Percentiles rank a stretch among this genome's conserved stretches.
Conservation (phyloP, 2,113 vertebrate genomes). For the Sinocyclocheilus grahami region DNA sequence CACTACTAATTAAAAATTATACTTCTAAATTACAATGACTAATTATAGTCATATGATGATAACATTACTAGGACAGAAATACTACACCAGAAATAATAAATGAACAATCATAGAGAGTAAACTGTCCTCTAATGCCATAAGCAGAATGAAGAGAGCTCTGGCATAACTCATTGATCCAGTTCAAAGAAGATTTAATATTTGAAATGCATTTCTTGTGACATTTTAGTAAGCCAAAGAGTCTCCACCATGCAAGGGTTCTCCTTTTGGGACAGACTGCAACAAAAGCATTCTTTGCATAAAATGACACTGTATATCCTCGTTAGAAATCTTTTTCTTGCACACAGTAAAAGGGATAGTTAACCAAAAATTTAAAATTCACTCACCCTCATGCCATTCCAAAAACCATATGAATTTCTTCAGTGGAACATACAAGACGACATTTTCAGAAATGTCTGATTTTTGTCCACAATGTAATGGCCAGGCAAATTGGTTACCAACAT, state of each 20-base stretch:
- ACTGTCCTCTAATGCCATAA: background rate
- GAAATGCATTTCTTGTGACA: background rate
- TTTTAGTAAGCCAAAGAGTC: background rate
- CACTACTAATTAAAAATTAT: background rate
- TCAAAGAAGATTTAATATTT: constrained; percentile 10
- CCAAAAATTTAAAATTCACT: background rate
- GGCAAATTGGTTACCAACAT: background rate
- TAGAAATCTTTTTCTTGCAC: background rate
- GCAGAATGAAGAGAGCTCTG: background rate
- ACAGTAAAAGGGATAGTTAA: background rate
- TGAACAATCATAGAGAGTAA: background rate
- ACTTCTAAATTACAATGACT: background rate
- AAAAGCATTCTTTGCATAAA: background rate
- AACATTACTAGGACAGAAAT: background rate
- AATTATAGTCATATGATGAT: background rate
- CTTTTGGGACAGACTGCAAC: background rate
- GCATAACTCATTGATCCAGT: background rate
- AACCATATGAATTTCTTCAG: background rate
- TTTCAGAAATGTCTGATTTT: background rate
- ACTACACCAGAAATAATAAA: constrained; percentile 18
- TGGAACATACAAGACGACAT: background rate
- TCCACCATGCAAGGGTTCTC: background rate
- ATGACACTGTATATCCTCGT: background rate
- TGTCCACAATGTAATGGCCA: background rate
- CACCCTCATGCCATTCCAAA: background rate